Base-by-base conservation (phyloP, 1,140 invertebrate species). In the Brevipalpus yothersi region DNA sequence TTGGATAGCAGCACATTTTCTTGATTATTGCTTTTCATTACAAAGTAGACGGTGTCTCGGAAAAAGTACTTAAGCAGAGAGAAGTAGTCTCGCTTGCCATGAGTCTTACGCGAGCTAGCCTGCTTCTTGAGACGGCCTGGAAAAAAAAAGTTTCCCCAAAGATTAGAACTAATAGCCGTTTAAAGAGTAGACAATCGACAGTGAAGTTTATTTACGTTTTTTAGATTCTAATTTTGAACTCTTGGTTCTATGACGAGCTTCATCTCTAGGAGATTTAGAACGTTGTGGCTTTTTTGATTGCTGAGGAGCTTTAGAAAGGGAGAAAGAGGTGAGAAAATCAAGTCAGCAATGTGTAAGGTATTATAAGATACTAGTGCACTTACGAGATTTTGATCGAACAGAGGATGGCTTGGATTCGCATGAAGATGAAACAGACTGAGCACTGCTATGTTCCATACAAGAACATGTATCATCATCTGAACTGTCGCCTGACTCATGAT, bases 21-120 rank as follows among this genome's bases (percentile, higher is more conserved):
- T 61, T 84, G 83, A 74, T 96, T 96, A 72, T 95, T 95, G 53
- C 90, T 94, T 72, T 96, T 96, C 63, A 97, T 94, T 23, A 96
- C 79, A 74, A 95, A 97, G 76, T 92, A 96, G 64, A 89, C 78
- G 62, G 91, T 86, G 72, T 93, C 87, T 65, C 88, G 78, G 70
- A 95, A 94, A 56, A 96, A 76, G 70, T 94, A 94, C 74, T 91
- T 93, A 56, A 96, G 72, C 73, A 90, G 85, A 11, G 84, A 86
- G 68, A 81, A 75, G 68, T 88, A 89, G 73, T 89, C 84, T 67
- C 56, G 39, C 13, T 42, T 15, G 4, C 41, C 43, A 13, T 12
- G 17, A n/a, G 13, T 23, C 15, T 19, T 21, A 31, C 31, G 31
- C 5, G 31, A 31, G 31, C 31, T 5, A 31, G 31, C 31, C 5